phyloP scores from a whole-genome alignment of 2,888 invertebrate genomes.

The Rotaria magnacalcarata region DNA sequence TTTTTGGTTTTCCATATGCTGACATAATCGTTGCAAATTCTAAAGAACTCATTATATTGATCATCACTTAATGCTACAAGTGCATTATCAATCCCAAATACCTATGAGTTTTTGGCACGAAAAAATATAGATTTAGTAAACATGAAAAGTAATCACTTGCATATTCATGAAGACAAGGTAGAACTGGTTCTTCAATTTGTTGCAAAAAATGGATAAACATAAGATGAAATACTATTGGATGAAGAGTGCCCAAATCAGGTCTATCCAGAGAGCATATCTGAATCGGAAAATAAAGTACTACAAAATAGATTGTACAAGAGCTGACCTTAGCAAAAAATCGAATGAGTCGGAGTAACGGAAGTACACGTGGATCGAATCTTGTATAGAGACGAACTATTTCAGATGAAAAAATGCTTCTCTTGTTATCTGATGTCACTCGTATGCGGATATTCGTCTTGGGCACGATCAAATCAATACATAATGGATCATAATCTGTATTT shows the following conservation, averaged over 20 bases:
- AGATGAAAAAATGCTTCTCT: background rate
- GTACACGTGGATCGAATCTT: conserved; percentile 3
- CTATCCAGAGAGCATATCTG: background rate
- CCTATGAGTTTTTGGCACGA: background rate
- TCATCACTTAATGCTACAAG: background rate
- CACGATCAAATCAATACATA: background rate
- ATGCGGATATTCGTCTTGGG: background rate
- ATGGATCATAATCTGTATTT: background rate
- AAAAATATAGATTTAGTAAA: background rate
- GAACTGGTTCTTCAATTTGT: background rate
- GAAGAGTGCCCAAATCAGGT: background rate
- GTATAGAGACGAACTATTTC: conserved; percentile 8
- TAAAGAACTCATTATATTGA: background rate
- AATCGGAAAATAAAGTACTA: background rate
- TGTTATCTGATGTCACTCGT: background rate
- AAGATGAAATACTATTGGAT: background rate
- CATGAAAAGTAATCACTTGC: background rate
- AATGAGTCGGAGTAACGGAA: background rate
- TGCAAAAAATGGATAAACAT: background rate
- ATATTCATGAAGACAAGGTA: background rate
- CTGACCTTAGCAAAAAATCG: background rate
- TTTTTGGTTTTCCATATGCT: background rate
- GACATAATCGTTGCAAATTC: background rate
- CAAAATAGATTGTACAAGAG: too few relatives aligned
- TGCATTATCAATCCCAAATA: background rate